Base-by-base conservation (phyloP, 2,888 invertebrate species). In the Eudemis profundana region DNA sequence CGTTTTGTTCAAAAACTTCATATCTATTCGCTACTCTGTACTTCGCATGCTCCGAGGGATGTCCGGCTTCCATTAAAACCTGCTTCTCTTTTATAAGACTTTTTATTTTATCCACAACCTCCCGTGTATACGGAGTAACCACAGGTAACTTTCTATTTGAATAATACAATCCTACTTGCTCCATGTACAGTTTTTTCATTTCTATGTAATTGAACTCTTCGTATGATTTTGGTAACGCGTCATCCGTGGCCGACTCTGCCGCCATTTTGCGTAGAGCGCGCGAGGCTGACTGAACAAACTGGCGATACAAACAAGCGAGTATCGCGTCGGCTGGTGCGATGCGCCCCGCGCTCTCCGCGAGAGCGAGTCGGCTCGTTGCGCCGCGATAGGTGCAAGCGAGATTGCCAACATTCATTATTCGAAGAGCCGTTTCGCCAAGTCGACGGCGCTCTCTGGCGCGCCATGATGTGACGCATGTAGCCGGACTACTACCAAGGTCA, bases 241-340 rank as follows among this genome's bases (percentile, higher is more conserved):
- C 3, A 1, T 27, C 27, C n/a, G 17, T 15, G 4, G 15, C 27
- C 15, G 17, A 21, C n/a, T n/a, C 49, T 49, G 29, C 57, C 42
- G 64, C 64, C 64, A 64, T 64, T 64, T 64, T 59, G 64, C 21
- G 49, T 14, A 2, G 38, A 57, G 36, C 57, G 44, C 64, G 61
- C 38, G 61, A 19, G 14, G 44, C 44, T 44, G 50, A 17, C 57
- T n/a, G n/a, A 12, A 36, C 7, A n/a, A 36, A 51, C 40, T 0
- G 21, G n/a, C 4, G 12, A 38, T 4, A 12, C 1, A 42, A 10
- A 7, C 12, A 54, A 40, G 44, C 29, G 15, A 44, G 56, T 29
- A 56, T 56, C 56, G 42, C 42, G 42, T 46, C 44, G 44, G 44
- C 36, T 36, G 51, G 8, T 33, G 19, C 23, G 1, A 23, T 29